Evolutionary conservation across 2,113 vertebrate genomes (phyloP), one percentile per base, ranked within the genome.

Genomic region (Pardalotus punctatus): DNA sequence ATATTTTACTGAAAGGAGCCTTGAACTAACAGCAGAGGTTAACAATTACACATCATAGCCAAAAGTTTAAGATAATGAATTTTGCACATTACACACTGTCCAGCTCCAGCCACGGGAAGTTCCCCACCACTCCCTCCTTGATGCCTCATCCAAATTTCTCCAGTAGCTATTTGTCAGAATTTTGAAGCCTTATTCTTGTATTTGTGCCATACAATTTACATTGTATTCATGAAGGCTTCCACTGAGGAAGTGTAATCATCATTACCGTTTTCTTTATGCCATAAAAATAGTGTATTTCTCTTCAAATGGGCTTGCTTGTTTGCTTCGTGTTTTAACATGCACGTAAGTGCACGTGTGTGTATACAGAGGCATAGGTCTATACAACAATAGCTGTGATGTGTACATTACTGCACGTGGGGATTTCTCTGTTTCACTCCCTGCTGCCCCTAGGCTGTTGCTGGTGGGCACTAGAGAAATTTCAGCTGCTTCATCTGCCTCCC

Each of bases 21-120:
- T 95, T 97, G 96, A 97, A 97, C 96, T 86, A 96, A 96, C 5
- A 5, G 54, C 81, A 97, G 94, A 97, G 98, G 97, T 97, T 97
- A 98, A 97, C 97, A 98, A 98, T 98, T 97, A 98, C 93, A 96
- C 91, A 96, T 96, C 93, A 72, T 86, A 96, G 92, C 86, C 92
- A 85, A 92, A 97, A 98, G 96, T 97, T 97, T 97, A 96, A 97
- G 95, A 94, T 95, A 95, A 98, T 97, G 97, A 98, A 97, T 97
- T 97, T 97, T 80, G 35, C 56, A 96, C 79, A 92, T 96, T 97
- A 93, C 19, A 85, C 62, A 94, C 57, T 81, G 92, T 74, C 84
- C 84, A 88, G 62, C 66, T 93, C 82, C 71, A 92, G 82, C 36
- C 72, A 64, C 33, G 29, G 54, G 77, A 97, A 97, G 57, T 66